Evolutionary conservation across 2,113 vertebrate genomes (phyloP).

Genomic region (Epinephelus lanceolatus): DNA sequence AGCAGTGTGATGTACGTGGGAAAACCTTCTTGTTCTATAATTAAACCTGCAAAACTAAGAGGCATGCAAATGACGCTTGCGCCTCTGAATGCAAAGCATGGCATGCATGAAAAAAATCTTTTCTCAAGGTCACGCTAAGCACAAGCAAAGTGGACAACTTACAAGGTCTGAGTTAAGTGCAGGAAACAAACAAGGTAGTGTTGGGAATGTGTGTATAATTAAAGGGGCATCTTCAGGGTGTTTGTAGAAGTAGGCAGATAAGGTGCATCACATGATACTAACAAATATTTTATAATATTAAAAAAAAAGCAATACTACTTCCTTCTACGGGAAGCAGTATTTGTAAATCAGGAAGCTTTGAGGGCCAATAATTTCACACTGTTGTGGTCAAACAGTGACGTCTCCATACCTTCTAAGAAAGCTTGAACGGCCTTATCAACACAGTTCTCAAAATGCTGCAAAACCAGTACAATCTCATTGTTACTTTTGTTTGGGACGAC

Average conservation of each 20-base stretch:
- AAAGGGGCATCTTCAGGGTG: neutral
- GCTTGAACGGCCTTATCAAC: constrained; percentile 95
- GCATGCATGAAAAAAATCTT: neutral
- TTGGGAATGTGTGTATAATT: neutral
- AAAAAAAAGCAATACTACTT: neutral
- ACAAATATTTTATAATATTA: too few relatives aligned
- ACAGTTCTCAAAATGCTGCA: constrained; percentile 96
- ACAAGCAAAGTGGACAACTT: neutral
- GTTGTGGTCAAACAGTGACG: neutral
- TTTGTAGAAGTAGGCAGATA: neutral
- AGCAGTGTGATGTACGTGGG: constrained; percentile 45
- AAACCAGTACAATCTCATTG: constrained; percentile 95
- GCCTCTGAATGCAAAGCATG: constrained; percentile 30
- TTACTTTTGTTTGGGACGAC: constrained; percentile 98
- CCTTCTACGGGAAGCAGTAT: too few relatives aligned
- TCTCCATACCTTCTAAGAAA: constrained; percentile 93
- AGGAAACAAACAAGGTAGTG: neutral
- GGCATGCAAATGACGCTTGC: constrained; percentile 33
- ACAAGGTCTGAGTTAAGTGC: neutral
- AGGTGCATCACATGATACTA: neutral
- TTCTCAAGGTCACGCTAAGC: neutral
- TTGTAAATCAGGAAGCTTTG: neutral
- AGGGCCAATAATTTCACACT: neutral
- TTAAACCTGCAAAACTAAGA: constrained; percentile 46
- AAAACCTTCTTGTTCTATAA: constrained; percentile 43